These are phyloP conservation scores for Otolemur garnettii DNA, from an alignment of 2,113 vertebrate species.

Conservation along the genomic window DNA sequence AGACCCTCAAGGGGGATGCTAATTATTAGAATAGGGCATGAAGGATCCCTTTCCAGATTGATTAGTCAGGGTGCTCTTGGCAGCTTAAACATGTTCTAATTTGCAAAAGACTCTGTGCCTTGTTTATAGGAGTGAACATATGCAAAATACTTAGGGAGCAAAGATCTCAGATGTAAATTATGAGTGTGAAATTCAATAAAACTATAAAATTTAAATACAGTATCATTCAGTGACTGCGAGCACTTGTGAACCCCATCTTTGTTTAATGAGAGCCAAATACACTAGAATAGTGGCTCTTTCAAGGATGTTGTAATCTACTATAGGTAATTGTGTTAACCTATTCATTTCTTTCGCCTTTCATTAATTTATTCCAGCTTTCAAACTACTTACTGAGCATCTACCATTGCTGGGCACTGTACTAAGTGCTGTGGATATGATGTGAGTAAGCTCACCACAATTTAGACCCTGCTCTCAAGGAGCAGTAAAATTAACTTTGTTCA, in stretches of 20 bases:
- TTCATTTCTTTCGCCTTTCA: neutral
- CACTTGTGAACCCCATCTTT: neutral
- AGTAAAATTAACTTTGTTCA: neutral
- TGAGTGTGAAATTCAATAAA: neutral
- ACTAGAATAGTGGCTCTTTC: neutral
- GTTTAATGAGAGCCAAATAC: slow-evolving; percentile 3
- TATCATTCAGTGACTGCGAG: neutral
- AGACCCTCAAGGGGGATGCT: neutral
- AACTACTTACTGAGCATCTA: neutral
- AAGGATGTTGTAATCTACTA: neutral
- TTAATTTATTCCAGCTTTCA: neutral
- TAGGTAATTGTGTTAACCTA: neutral
- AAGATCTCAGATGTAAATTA: neutral
- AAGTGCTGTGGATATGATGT: neutral
- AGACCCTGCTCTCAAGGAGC: neutral
- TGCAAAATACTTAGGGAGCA: neutral
- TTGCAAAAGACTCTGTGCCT: neutral
- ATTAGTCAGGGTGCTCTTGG: neutral
- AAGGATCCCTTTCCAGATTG: neutral
- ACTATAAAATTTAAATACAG: neutral
- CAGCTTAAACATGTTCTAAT: neutral
- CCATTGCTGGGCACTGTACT: neutral
- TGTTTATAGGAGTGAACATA: neutral
- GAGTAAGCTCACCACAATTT: accelerated
- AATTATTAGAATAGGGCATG: neutral